These are phyloP conservation scores for Pomatostomus ruficeps DNA, from an alignment of 2,113 vertebrate genomes.

Conservation along the genomic window DNA sequence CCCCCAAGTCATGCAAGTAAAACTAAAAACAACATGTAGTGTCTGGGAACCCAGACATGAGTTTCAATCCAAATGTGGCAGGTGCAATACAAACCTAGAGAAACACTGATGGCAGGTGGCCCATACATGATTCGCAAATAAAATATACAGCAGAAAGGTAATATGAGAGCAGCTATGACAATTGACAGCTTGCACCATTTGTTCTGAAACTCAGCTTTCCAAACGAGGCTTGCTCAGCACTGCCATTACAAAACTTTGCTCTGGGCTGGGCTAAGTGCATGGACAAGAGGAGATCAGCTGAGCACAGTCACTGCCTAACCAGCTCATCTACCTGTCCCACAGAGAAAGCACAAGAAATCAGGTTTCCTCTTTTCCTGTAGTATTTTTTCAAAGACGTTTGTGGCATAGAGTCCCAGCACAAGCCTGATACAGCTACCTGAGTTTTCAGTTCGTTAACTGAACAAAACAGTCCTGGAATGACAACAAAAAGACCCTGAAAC, in stretches of 20 bases:
- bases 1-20: neutral
- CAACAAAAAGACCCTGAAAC: neutral
- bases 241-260: neutral
- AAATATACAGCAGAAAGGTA: neutral
- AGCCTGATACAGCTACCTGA: neutral
- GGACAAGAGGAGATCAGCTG: neutral
- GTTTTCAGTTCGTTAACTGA: neutral
- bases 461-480: neutral
- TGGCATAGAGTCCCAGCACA: neutral
- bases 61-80: neutral
- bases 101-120: neutral
- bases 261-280: neutral
- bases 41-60: neutral
- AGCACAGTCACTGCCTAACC: neutral
- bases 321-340: neutral
- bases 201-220: neutral
- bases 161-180: neutral
- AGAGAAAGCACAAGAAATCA: neutral
- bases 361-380: neutral
- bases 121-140: neutral
- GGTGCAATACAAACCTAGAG: neutral
- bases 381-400: neutral
- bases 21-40: neutral
- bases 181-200: neutral
- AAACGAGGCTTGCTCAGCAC: neutral